Percentiles rank a stretch among this genome's conserved stretches.
phyloP scores from a whole-genome alignment of 2,797 vertebrate genomes.

The Cottoperca gobio region DNA sequence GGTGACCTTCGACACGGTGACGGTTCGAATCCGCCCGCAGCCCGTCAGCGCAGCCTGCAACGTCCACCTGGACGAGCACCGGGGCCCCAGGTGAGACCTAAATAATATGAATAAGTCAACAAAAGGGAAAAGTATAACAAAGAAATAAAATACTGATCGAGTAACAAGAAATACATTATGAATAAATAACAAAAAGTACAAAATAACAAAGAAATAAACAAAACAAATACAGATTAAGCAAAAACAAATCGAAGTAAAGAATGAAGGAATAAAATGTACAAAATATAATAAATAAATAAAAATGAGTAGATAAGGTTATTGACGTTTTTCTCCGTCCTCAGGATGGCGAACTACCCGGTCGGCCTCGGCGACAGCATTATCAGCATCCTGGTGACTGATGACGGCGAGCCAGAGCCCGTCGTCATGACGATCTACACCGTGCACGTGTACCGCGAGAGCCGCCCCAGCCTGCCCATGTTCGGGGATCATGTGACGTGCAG shows the following conservation, averaged over 20 bases:
- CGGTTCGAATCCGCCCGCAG: constrained; percentile 88
- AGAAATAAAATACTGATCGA: no score
- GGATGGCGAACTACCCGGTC: constrained; percentile 89
- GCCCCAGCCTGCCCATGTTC: constrained; percentile 93
- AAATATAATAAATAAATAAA: no score
- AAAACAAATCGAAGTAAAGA: no score
- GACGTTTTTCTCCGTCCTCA: constrained; percentile 45
- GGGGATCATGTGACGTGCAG: constrained; percentile 91
- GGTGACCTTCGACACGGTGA: constrained; percentile 92
- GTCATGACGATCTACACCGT: constrained; percentile 90
- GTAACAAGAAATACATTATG: no score
- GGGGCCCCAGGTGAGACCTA: constrained; percentile 88
- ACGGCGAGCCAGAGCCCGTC: constrained; percentile 71
- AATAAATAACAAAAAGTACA: no score
- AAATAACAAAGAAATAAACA: no score
- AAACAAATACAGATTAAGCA: no score
- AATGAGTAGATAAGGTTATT: no score
- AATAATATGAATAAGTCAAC: no score
- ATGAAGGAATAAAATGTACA: no score
- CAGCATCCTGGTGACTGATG: constrained; percentile 86
- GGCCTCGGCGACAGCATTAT: constrained; percentile 92
- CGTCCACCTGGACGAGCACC: constrained; percentile 88
- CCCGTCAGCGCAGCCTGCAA: constrained; percentile 83
- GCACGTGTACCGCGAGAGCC: constrained; percentile 89
- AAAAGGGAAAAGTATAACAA: no score